Conservation (phyloP, 2,797 vertebrate species). For the Leptatherina wallacei region DNA sequence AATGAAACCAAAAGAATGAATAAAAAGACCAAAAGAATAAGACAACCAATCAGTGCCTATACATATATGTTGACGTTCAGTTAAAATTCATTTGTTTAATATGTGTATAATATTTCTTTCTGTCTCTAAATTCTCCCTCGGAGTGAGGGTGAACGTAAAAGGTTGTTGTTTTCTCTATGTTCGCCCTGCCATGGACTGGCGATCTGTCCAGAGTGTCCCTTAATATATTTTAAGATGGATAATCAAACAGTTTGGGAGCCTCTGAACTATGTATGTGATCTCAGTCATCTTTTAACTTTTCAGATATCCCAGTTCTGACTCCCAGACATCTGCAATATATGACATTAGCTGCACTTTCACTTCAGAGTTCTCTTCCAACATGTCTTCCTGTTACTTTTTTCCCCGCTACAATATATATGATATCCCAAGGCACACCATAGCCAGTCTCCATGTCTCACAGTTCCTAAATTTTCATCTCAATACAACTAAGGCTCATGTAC, state of each 20-base stretch:
- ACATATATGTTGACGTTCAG: background rate
- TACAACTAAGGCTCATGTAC: slow-evolving; percentile 54
- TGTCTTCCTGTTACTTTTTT: slow-evolving; percentile 17
- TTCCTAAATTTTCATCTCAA: slow-evolving; percentile 67
- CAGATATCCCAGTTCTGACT: slow-evolving; percentile 4
- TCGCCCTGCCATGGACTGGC: too few relatives aligned
- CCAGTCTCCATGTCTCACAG: slow-evolving; percentile 50
- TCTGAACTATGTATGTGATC: background rate
- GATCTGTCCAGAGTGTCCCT: too few relatives aligned
- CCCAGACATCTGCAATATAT: slow-evolving; percentile 18
- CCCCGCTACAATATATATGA: slow-evolving; percentile 13
- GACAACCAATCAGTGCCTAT: background rate
- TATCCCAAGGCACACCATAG: slow-evolving; percentile 44
- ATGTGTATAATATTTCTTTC: background rate
- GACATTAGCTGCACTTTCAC: slow-evolving; percentile 17
- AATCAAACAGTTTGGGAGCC: background rate
- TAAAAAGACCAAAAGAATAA: background rate
- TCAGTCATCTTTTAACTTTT: slow-evolving; percentile 9
- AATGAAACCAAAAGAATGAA: background rate
- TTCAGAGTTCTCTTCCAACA: slow-evolving; percentile 20
- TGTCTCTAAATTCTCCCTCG: too few relatives aligned
- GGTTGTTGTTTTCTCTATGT: background rate
- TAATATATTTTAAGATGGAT: background rate
- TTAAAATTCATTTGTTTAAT: too few relatives aligned
- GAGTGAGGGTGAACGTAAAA: background rate